Evolutionary conservation across 92 coral and sea anemone genomes (phyloP), one percentile per base, ranked within the genome.

Genomic region (Virgularia gustaviana): DNA sequence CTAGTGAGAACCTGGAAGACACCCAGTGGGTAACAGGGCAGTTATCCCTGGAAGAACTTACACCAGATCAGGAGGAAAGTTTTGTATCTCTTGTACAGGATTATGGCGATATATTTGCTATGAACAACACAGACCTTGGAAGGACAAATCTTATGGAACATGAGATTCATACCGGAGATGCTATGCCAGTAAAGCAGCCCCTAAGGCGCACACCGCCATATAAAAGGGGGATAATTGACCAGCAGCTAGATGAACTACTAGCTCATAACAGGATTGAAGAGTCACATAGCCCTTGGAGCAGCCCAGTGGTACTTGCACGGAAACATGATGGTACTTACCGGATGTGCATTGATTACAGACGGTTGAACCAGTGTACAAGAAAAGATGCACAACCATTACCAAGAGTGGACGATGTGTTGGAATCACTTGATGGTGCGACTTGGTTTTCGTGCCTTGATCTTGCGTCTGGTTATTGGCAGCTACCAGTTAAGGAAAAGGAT

Each of bases 321-420:
- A 81, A 72, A 33, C 23, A 54, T 2, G 75, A 80, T 57, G 74
- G 79, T 31, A 20, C 74, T 1, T 80, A 39, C n/a, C 74, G 61
- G 19, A 44, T 63, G 63, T 80, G 83, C 49, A 31, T 79, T 30
- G 84, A 80, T 49, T 80, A 60, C 39, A 34, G 79, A n/a, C 43
- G 27, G 39, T n/a, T 79, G 23, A 72, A 79, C 29, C 63, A 71
- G 75, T 49, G 67, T 19, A 86, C 84, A 24, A 52, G 25, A 30
- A 82, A 78, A 29, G 85, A 83, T 74, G 82, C 81, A 33, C 62
- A 72, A 6, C 89, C 83, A 23, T 30, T 37, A 22, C 70, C 77
- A 25, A 65, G 80, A 77, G 63, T 44, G 24, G 80, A 83, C 59
- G 70, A 78, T 57, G 76, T 78, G 11, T 62, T 81, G 33, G 68